Evolutionary conservation across 1,140 invertebrate genomes (phyloP), one percentile per base, ranked within the genome.

Genomic region (Atta texana): DNA sequence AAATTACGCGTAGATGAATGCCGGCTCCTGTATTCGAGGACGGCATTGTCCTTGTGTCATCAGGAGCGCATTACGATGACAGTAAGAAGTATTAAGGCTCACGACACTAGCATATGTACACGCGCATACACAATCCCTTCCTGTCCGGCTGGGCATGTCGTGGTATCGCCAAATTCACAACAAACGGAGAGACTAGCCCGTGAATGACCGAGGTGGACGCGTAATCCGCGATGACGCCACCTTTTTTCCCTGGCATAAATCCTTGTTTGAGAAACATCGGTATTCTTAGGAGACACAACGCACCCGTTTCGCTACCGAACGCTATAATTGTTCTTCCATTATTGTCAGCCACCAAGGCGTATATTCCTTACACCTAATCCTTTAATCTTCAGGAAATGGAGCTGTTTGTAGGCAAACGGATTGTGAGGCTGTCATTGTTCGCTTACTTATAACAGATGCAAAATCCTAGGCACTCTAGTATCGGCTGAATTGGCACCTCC

Each of bases 341-440:
- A 95, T 94, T 93, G 87, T 63, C 77, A 74, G 89, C 89, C 87
- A 92, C 75, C 92, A 89, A 91, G 87, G 92, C 93, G 92, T 94
- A 85, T 92, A 92, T 80, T 93, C 87, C 92, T 92, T 92, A 92
- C 92, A 93, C 90, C 92, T 94, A 94, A 94, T 94, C 93, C 93
- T 93, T 92, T 94, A 94, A 95, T 95, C 94, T 91, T 21, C 55
- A 34, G 76, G 93, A 94, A 94, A 94, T 92, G 90, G 93, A 94
- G 93, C 92, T 93, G 93, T 92, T 94, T 93, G 91, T 92, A 92
- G 64, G 90, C 92, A 93, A 93, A 92, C 88, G 92, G 89, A 91
- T 92, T 87, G 92, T 91, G 88, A 89, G 87, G 16, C 87, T 39
- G 72, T 85, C 81, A 92, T 93, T 92, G 86, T 93, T 78, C 90